Evolutionary conservation across 2,888 invertebrate genomes (phyloP), one percentile per base, ranked within the genome.

Genomic region (Seladonia tumulorum): DNA sequence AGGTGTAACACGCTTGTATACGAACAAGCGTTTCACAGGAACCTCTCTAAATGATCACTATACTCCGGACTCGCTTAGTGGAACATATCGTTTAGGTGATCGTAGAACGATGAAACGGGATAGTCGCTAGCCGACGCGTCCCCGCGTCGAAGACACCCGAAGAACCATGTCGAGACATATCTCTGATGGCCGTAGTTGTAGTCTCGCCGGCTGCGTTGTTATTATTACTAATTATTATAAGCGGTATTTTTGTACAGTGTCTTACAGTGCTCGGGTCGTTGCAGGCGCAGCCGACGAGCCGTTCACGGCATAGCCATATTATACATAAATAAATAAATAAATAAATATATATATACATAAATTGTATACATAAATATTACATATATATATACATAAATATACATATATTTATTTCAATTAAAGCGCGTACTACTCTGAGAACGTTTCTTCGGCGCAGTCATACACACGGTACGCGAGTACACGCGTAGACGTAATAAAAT

Each of bases 161-260:
- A 89, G 92, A 94, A 94, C 92, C 93, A 94, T 93, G 86, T 92
- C 92, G 89, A 93, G 93, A 93, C 93, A 93, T 94, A 94, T 94
- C 93, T 91, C 91, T 89, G 80, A 85, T 70, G 72, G 90, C 90
- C 92, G 91, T 88, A 89, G 76, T 88, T 86, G 79, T 86, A 85
- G 89, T 90, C 92, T 92, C 91, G 92, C 90, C 93, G 92, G 92
- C 91, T 90, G 92, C 92, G 92, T 91, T 89, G 89, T 89, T 91
- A 91, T 90, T 88, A 89, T 91, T 89, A 88, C 87, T 89, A 91
- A 90, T 89, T 90, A 90, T 91, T 91, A 93, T 93, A 93, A 93
- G 92, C 93, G 93, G 93, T 94, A 94, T 94, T 94, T 94, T 94
- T 94, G 93, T 94, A 94, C 94, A 93, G 93, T 92, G 92, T 94